phyloP scores from a whole-genome alignment of 2,797 vertebrate genomes.

The Rhodeus uyekii region DNA sequence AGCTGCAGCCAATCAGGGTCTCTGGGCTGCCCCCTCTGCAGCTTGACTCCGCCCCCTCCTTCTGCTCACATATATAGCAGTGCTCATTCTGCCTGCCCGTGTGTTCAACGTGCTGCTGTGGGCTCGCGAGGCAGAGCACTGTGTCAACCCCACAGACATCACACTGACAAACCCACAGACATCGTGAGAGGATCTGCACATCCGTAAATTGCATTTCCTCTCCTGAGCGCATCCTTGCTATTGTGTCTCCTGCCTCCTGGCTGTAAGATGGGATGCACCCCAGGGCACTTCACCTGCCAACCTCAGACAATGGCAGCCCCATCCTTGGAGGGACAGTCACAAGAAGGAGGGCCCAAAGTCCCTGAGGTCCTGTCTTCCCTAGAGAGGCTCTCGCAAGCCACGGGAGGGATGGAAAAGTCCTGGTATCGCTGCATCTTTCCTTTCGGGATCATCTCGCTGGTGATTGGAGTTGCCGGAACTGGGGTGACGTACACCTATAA shows the following conservation, averaged over 20 bases:
- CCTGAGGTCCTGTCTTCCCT: constrained; percentile 85
- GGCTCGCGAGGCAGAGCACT: constrained; percentile 64
- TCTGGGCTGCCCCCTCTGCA: constrained; percentile 61
- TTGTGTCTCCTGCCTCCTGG: constrained; percentile 43
- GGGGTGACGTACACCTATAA: constrained; percentile 90
- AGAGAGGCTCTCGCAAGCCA: constrained; percentile 89
- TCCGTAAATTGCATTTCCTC: constrained; percentile 1
- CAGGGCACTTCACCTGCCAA: constrained; percentile 79
- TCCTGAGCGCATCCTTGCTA: background rate
- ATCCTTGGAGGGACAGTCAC: constrained; percentile 64
- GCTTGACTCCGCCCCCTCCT: constrained; percentile 67
- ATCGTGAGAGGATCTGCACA: constrained; percentile 70
- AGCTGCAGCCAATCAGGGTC: constrained; percentile 66
- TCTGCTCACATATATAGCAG: constrained; percentile 69
- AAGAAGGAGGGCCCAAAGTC: constrained; percentile 72
- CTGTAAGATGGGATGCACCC: constrained; percentile 84
- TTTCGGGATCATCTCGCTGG: constrained; percentile 88
- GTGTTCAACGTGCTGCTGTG: constrained; percentile 75
- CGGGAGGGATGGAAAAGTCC: constrained; percentile 85
- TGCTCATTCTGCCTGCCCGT: constrained; percentile 63
- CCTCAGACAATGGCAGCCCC: constrained; percentile 69
- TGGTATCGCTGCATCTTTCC: constrained; percentile 84
- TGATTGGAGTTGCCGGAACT: constrained; percentile 87
- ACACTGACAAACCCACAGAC: constrained; percentile 63
- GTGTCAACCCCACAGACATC: constrained; percentile 64